Evolutionary conservation across 2,888 invertebrate genomes (phyloP).

Genomic region (Drosophila limbata): DNA sequence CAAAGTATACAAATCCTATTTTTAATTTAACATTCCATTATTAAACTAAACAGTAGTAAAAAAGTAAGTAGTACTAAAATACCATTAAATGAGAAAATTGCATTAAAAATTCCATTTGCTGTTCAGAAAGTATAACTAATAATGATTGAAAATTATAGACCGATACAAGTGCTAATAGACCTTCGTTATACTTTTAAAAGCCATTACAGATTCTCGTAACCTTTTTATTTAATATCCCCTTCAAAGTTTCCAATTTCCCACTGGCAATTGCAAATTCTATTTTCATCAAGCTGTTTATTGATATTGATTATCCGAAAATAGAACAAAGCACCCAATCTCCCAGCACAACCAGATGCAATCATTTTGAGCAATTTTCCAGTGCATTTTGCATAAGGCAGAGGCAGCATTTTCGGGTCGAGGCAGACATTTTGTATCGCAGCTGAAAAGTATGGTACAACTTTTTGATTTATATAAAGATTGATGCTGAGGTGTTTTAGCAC

Average conservation of each 20-base stretch:
- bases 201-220: background rate
- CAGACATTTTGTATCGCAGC: conserved; percentile 26
- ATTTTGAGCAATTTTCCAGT: conserved; percentile 43
- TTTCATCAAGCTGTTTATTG: conserved; percentile 31
- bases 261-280: conserved; percentile 1
- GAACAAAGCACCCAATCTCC: background rate
- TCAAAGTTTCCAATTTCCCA: background rate
- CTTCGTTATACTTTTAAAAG: background rate
- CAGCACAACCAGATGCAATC: conserved; percentile 22
- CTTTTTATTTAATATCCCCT: background rate
- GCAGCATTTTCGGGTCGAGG: conserved; percentile 17
- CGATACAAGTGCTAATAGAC: background rate
- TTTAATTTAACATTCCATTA: too few relatives aligned
- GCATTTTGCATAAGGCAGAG: conserved; percentile 32
- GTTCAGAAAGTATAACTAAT: background rate
- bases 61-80: too few relatives aligned
- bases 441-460: conserved; percentile 49
- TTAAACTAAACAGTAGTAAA: too few relatives aligned
- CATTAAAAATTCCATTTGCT: background rate
- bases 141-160: background rate
- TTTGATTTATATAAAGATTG: conserved; percentile 41
- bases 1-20: too few relatives aligned
- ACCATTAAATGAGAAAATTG: too few relatives aligned
- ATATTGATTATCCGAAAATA: conserved; percentile 33
- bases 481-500: conserved; percentile 58